Conservation (phyloP, 2,888 invertebrate genomes). For the Vesta saturnalis region DNA sequence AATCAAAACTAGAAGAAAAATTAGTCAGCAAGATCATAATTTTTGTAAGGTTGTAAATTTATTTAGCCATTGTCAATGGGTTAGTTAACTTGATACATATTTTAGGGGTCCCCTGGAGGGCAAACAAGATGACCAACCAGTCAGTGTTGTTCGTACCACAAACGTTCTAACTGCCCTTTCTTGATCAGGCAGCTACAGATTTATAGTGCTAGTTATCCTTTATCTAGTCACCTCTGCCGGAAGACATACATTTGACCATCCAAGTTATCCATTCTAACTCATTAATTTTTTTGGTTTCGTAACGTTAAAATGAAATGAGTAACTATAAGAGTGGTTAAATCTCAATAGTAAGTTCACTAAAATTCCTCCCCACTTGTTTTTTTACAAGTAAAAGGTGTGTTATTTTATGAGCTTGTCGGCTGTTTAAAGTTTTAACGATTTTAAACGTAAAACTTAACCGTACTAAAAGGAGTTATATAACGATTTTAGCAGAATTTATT, state of each 20-base stretch:
- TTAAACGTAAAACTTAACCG: slow-evolving; percentile 34
- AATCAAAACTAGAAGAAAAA: background rate
- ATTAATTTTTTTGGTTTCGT: slow-evolving; percentile 21
- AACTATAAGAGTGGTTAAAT: slow-evolving; percentile 33
- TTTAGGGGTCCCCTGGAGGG: slow-evolving; percentile 25
- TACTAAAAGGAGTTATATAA: slow-evolving; percentile 41
- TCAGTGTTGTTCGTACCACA: slow-evolving; percentile 24
- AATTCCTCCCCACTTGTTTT: slow-evolving; percentile 30
- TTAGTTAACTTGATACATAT: slow-evolving; percentile 14
- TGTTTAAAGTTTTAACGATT: slow-evolving; percentile 45
- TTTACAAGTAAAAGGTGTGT: slow-evolving; percentile 43
- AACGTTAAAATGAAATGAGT: slow-evolving; percentile 18
- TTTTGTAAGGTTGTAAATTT: background rate
- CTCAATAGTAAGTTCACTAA: slow-evolving; percentile 31
- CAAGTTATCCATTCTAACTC: slow-evolving; percentile 10
- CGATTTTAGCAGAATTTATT: slow-evolving; percentile 41
- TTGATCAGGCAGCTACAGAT: slow-evolving; percentile 40
- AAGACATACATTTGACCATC: slow-evolving; percentile 38
- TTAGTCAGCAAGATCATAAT: background rate
- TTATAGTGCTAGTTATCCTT: slow-evolving; percentile 46
- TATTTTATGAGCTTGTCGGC: slow-evolving; percentile 45
- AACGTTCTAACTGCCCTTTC: slow-evolving; percentile 34
- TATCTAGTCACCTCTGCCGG: slow-evolving; percentile 45
- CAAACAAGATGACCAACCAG: slow-evolving; percentile 27
- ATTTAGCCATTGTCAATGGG: slow-evolving; percentile 5